These are phyloP conservation scores for Porites cylindrica DNA, from an alignment of 92 coral and sea anemone genomes.

Conservation along the genomic window DNA sequence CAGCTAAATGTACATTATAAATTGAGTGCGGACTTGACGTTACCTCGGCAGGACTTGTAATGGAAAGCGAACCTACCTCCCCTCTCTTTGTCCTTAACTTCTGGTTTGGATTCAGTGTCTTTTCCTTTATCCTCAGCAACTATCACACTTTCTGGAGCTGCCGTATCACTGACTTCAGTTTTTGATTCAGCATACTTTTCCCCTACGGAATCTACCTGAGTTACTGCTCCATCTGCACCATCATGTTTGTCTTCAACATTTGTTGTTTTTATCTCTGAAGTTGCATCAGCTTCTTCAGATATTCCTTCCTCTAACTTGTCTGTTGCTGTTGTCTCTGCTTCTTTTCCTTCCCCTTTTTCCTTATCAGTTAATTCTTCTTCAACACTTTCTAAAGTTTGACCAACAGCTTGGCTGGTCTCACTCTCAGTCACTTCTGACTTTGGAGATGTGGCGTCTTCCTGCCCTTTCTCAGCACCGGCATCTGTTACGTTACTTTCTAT, in stretches of 20 bases:
- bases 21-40: no score
- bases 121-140: conserved; percentile 32
- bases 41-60: no score
- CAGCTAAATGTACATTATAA: no score
- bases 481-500: background rate
- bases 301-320: background rate
- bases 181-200: background rate
- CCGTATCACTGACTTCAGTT: background rate
- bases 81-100: background rate
- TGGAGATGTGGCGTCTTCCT: background rate
- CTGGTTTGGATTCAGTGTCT: conserved; percentile 12
- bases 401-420: background rate
- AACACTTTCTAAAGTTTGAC: conserved; percentile 24
- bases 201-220: background rate
- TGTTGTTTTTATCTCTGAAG: background rate
- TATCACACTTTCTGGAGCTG: conserved; percentile 11
- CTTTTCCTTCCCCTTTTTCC: background rate
- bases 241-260: background rate
- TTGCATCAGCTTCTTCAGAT: conserved; percentile 13
- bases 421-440: conserved; percentile 12
- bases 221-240: no score
- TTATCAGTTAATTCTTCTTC: conserved; percentile 4
- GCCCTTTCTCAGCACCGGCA: conserved; percentile 2
- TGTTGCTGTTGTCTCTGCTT: background rate
- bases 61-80: background rate